These are phyloP conservation scores for Digitonthophagus gazella DNA, from an alignment of 2,888 invertebrate genomes.

Conservation along the genomic window DNA sequence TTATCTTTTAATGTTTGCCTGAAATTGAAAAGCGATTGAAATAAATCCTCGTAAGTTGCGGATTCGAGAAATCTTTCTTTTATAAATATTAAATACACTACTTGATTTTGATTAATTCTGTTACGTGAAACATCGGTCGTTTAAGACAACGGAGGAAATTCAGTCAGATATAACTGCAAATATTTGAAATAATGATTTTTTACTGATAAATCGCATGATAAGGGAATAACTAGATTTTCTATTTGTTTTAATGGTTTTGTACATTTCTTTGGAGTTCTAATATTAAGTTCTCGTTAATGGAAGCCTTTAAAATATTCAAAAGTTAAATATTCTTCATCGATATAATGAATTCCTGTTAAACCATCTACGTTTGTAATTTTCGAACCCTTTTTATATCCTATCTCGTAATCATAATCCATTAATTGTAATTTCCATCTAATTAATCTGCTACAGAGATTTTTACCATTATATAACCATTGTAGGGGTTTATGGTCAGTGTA, in stretches of 20 bases:
- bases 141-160: no score
- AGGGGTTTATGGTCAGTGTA: constrained; percentile 21
- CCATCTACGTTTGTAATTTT: constrained; percentile 9
- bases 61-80: no score
- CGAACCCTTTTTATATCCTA: constrained; percentile 20
- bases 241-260: constrained; percentile 24
- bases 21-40: constrained; percentile 15
- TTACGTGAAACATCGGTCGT: no score
- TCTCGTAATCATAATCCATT: no score
- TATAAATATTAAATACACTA: no score
- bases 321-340: no score
- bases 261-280: not conserved
- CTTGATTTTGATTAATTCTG: no score
- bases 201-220: constrained; percentile 12
- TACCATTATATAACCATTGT: constrained; percentile 21
- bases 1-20: constrained; percentile 16
- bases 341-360: constrained; percentile 3
- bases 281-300: constrained; percentile 9
- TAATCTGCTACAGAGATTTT: constrained; percentile 19
- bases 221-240: constrained; percentile 19
- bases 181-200: no score
- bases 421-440: constrained; percentile 20
- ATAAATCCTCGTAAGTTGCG: no score
- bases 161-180: no score
- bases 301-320: constrained; percentile 14